Evolutionary conservation across 2,113 vertebrate genomes (phyloP).

Genomic region (Entomyzon cyanotis): DNA sequence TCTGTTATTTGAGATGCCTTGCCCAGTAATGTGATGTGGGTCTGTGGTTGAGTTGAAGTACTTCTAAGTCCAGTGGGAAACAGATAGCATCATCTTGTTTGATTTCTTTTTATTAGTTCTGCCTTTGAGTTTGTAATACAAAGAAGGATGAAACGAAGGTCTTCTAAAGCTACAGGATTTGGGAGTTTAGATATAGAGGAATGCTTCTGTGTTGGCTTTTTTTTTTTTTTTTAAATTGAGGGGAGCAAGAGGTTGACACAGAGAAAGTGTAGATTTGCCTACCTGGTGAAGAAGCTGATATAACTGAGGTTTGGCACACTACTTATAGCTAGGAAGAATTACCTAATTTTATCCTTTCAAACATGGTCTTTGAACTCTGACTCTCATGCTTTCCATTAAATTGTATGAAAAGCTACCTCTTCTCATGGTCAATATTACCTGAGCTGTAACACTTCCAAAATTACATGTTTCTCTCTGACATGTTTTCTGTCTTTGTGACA

Average conservation of each 20-base stretch:
- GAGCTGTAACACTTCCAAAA: slow-evolving; percentile 6
- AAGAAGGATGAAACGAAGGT: background rate
- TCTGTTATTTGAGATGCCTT: slow-evolving; percentile 57
- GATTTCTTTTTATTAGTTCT: slow-evolving; percentile 67
- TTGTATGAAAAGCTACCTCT: background rate
- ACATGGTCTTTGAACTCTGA: background rate
- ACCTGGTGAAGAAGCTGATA: background rate
- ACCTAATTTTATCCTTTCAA: background rate
- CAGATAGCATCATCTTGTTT: slow-evolving; percentile 61
- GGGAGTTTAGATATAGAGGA: background rate
- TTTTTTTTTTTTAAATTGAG: background rate
- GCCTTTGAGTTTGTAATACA: slow-evolving; percentile 50
- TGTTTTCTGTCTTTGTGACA: slow-evolving; percentile 43
- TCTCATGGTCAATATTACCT: background rate
- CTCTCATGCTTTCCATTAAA: slow-evolving; percentile 13
- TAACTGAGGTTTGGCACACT: background rate
- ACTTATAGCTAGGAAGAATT: background rate
- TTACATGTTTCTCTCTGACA: slow-evolving; percentile 20
- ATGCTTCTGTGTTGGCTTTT: background rate
- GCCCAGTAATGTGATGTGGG: slow-evolving; percentile 38
- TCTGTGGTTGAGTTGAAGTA: slow-evolving; percentile 41
- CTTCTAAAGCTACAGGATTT: slow-evolving; percentile 15
- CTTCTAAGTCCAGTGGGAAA: slow-evolving; percentile 56
- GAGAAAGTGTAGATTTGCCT: background rate
- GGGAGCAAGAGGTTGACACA: background rate